A percentile compares a stretch with the other conserved stretches of the same genome.
phyloP scores from a whole-genome alignment of 2,797 vertebrate species.

The Propithecus perrieri region DNA sequence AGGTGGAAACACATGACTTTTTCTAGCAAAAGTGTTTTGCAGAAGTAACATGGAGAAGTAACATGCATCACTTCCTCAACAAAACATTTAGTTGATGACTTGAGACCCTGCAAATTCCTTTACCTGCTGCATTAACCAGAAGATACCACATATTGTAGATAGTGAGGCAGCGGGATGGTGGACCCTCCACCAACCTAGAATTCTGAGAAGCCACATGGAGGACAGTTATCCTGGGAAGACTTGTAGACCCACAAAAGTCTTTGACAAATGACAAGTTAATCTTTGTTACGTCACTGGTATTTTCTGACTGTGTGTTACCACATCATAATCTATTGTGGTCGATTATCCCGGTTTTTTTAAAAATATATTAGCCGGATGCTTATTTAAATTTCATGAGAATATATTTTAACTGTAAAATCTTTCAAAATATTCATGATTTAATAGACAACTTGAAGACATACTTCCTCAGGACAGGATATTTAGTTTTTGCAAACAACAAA shows the following conservation, averaged over 20 bases:
- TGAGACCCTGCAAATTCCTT: background rate
- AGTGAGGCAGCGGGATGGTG: rapidly evolving
- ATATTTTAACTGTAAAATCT: background rate
- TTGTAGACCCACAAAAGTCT: background rate
- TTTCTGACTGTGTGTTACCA: background rate
- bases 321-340: background rate
- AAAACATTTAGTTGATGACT: background rate
- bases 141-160: rapidly evolving
- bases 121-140: background rate
- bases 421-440: background rate
- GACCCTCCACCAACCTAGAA: too few relatives aligned
- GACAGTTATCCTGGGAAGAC: background rate
- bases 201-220: background rate
- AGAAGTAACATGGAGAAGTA: background rate
- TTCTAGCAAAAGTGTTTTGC: background rate
- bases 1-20: background rate
- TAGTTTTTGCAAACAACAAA: background rate
- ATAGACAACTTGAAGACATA: background rate
- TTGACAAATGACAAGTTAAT: background rate
- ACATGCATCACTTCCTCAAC: background rate
- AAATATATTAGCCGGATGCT: background rate
- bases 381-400: background rate
- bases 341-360: background rate
- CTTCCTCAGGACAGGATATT: background rate
- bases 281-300: background rate